Evolutionary conservation across 2,797 vertebrate species (phyloP).

Genomic region (Cetoscarus ocellatus): DNA sequence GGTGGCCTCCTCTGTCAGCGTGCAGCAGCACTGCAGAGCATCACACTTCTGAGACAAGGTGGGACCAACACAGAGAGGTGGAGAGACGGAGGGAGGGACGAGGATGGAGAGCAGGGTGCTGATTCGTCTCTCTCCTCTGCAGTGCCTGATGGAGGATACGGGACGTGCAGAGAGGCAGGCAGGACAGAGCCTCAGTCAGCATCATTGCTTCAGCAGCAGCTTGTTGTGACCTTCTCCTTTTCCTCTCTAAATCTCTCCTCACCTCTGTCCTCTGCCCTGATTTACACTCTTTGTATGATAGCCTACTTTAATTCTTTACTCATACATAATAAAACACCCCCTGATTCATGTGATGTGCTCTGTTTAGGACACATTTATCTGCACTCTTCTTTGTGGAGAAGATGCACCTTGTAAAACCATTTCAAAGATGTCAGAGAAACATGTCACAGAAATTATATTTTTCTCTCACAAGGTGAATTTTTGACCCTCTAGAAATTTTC

Average conservation of each 20-base stretch:
- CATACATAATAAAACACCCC: neutral
- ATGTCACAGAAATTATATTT: neutral
- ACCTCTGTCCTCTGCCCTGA: constrained; percentile 10
- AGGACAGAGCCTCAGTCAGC: constrained; percentile 28
- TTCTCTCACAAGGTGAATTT: constrained; percentile 11
- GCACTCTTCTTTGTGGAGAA: neutral
- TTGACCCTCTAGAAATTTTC: constrained; percentile 39
- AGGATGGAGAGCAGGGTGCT: constrained; percentile 43
- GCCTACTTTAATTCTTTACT: neutral
- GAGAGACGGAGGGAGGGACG: constrained; percentile 54
- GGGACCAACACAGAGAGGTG: constrained; percentile 24
- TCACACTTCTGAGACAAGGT: constrained; percentile 28
- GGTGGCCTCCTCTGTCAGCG: constrained; percentile 41
- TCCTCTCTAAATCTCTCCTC: constrained; percentile 23
- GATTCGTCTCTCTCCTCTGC: constrained; percentile 73
- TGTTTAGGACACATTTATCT: neutral
- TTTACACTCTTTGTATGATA: constrained; percentile 13
- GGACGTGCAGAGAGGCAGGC: neutral
- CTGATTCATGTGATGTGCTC: neutral
- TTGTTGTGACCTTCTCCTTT: constrained; percentile 43
- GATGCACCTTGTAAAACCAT: too few species aligned
- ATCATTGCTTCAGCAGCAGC: constrained; percentile 36
- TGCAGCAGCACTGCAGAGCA: constrained; percentile 60
- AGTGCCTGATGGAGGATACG: constrained; percentile 49
- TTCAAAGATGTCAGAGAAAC: neutral